Conservation (phyloP, 2,888 invertebrate genomes). For the Tachina fera region DNA sequence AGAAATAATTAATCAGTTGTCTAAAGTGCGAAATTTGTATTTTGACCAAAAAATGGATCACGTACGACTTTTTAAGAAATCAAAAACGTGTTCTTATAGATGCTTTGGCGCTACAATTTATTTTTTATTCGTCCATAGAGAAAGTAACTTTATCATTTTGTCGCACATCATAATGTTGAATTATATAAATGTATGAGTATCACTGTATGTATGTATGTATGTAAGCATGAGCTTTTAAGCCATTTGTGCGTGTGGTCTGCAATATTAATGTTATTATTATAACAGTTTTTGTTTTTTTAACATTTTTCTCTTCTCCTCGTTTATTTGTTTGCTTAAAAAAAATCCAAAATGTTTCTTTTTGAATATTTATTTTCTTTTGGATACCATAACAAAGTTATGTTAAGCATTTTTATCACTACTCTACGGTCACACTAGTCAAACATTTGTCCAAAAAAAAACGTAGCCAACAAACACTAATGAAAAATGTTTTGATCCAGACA, state of each 20-base stretch:
- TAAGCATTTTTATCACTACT: conserved; percentile 20
- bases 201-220: background rate
- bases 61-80: no score
- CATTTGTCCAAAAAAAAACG: no score
- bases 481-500: no score
- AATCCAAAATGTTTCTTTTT: background rate
- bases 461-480: no score
- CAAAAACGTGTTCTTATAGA: background rate
- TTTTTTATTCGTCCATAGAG: no score
- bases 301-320: background rate
- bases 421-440: no score
- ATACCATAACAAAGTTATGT: conserved; percentile 46
- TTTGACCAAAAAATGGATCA: no score
- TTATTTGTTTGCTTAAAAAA: background rate
- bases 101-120: background rate
- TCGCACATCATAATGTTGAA: background rate
- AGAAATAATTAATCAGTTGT: no score
- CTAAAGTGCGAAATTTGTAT: no score
- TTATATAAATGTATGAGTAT: background rate
- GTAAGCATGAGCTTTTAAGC: background rate
- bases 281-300: conserved; percentile 15
- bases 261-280: conserved; percentile 61
- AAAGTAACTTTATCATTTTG: background rate
- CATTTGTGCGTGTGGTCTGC: conserved; percentile 61
- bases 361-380: conserved; percentile 14